These are phyloP conservation scores for Megaptera novaeangliae DNA, from an alignment of 2,113 vertebrate genomes.

Conservation along the genomic window DNA sequence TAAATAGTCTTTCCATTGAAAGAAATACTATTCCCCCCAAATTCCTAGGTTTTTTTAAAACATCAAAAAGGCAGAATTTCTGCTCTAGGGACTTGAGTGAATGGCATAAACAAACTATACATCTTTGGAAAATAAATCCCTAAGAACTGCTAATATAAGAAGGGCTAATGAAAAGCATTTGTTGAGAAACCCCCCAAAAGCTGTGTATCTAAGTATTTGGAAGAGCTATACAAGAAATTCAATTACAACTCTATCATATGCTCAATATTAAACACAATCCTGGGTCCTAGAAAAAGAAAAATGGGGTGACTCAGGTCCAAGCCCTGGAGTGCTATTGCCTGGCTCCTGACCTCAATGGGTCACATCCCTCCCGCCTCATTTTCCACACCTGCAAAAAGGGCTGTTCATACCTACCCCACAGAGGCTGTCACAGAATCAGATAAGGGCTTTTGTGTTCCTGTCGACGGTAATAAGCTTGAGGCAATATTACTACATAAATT, in stretches of 20 bases:
- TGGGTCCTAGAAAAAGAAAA: neutral
- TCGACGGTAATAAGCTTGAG: neutral
- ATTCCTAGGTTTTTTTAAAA: neutral
- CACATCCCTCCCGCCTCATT: neutral
- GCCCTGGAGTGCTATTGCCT: neutral
- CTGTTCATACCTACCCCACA: neutral
- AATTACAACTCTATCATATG: neutral
- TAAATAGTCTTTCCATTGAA: neutral
- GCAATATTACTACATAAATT: neutral
- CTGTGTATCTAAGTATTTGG: neutral
- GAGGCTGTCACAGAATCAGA: neutral
- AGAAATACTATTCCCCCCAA: neutral
- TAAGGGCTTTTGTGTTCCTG: neutral
- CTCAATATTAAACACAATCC: neutral
- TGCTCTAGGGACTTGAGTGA: neutral
- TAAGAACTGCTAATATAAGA: neutral
- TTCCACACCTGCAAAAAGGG: neutral
- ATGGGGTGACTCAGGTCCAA: fast-evolving
- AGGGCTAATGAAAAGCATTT: neutral
- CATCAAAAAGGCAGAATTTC: neutral
- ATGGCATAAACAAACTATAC: neutral
- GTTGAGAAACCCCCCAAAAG: neutral
- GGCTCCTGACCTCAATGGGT: neutral
- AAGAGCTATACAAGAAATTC: neutral
- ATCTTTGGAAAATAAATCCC: neutral